Conservation (phyloP, 2,888 invertebrate species). For the Leptopilina myrica region DNA sequence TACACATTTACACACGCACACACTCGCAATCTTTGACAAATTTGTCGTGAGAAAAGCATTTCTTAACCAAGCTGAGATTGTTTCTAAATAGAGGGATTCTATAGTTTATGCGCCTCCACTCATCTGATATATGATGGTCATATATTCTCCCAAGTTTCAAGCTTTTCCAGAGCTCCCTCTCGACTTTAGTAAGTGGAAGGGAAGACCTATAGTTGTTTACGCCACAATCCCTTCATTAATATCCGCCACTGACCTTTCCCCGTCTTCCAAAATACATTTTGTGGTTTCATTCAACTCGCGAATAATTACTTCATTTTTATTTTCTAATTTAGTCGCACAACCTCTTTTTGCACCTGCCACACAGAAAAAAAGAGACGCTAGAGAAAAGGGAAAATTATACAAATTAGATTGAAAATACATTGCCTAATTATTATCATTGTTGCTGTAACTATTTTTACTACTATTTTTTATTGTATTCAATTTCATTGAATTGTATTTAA, state of each 20-base stretch:
- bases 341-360: no score
- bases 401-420: no score
- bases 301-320: constrained; percentile 5
- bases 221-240: constrained; percentile 40
- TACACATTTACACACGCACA: neutral
- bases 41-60: constrained; percentile 36
- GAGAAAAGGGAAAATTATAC: no score
- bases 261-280: constrained; percentile 22
- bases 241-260: constrained; percentile 34
- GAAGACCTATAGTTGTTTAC: constrained; percentile 38
- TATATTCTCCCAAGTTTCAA: constrained; percentile 32
- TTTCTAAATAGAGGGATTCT: constrained; percentile 41
- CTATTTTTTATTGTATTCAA: no score
- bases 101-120: constrained; percentile 35
- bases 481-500: no score
- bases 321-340: no score
- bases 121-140: constrained; percentile 36
- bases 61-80: constrained; percentile 37
- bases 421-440: no score
- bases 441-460: no score
- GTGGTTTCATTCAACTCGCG: neutral
- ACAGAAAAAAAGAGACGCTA: no score
- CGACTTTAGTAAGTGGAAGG: constrained; percentile 26
- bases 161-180: constrained; percentile 25
- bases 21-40: constrained; percentile 33